Base-by-base conservation (phyloP, 92 coral and sea anemone species). In the Siderastrea siderea region DNA sequence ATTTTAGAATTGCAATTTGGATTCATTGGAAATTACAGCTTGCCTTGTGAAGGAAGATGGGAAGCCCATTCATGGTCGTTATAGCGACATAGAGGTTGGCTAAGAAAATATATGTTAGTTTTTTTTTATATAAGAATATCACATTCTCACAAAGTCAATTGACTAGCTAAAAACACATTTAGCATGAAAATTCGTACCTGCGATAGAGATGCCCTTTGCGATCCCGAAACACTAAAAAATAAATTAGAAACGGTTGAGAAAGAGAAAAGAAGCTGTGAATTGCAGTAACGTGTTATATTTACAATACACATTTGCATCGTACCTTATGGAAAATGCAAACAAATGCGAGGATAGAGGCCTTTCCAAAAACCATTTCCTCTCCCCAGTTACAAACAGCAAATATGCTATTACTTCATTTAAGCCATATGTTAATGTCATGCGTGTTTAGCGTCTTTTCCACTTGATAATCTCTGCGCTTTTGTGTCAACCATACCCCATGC, bases 361-460 rank as follows among this genome's bases (percentile, higher is more conserved):
- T 82, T 70, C 78, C 78, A 47, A 70, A 46, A 58, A 47, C 77
- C 77, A 82, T 82, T 51, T 82, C 58, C 60, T 16, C 2, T 13
- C n/a, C 50, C 16, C 47, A 17, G 59, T 52, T 51, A 16, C 19
- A 66, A 26, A 65, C 49, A 47, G 1, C 26, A 9, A 15, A 75
- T n/a, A 51, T 78, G 84, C 14, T 80, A 26, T 67, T 43, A 80
- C 44, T 14, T 67, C 6, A 66, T 64, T 14, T 68, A 51, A 66
- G 53, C 57, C 77, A 70, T 48, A 55, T 15, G 59, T 82, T 17
- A 11, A 44, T 38, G 44, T 47, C 78, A 17, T 74, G 15, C 13
- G 46, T 53, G 26, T 16, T 53, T 0, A 74, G 63, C 78, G 53
- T 74, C 78, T 53, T 51, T 51, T 74, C 2, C 62, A 52, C 54